These are phyloP conservation scores for Patella depressa DNA, from an alignment of 2,888 invertebrate species.

Conservation along the genomic window DNA sequence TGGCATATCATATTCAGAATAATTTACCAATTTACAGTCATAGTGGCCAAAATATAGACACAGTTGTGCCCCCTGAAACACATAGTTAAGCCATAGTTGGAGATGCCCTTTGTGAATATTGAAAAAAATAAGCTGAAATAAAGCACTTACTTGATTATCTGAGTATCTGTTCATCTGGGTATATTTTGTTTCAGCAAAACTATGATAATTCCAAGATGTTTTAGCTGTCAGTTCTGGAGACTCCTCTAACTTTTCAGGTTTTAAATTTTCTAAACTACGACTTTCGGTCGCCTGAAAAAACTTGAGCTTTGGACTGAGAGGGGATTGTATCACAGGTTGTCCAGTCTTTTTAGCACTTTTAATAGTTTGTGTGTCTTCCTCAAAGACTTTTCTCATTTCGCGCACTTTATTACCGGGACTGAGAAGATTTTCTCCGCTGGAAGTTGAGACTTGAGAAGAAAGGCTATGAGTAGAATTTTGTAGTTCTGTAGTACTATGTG, in stretches of 20 bases:
- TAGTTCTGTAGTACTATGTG: slow-evolving; percentile 45
- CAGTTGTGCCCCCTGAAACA: too few species aligned
- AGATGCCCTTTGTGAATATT: too few species aligned
- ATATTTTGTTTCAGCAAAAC: neutral
- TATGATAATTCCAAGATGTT: slow-evolving; percentile 6
- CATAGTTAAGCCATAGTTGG: too few species aligned
- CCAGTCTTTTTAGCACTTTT: slow-evolving; percentile 29
- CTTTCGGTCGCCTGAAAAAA: slow-evolving; percentile 4
- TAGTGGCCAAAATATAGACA: too few species aligned
- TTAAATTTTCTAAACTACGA: neutral
- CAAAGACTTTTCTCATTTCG: slow-evolving; percentile 54
- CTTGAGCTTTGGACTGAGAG: slow-evolving; percentile 18
- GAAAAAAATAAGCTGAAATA: too few species aligned
- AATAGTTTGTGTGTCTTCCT: slow-evolving; percentile 46
- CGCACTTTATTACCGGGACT: slow-evolving; percentile 49
- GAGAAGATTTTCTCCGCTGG: slow-evolving; percentile 43
- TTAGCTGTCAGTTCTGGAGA: neutral
- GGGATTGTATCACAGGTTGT: slow-evolving; percentile 33
- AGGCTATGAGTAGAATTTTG: slow-evolving; percentile 47
- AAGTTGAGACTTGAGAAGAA: slow-evolving; percentile 49
- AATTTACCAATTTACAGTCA: too few species aligned
- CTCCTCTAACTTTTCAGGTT: neutral
- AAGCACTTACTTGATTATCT: too few species aligned
- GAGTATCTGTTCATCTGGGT: neutral
- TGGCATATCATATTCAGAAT: too few species aligned